phyloP scores from a whole-genome alignment of 2,113 vertebrate species.

The Stigmatopora nigra region DNA sequence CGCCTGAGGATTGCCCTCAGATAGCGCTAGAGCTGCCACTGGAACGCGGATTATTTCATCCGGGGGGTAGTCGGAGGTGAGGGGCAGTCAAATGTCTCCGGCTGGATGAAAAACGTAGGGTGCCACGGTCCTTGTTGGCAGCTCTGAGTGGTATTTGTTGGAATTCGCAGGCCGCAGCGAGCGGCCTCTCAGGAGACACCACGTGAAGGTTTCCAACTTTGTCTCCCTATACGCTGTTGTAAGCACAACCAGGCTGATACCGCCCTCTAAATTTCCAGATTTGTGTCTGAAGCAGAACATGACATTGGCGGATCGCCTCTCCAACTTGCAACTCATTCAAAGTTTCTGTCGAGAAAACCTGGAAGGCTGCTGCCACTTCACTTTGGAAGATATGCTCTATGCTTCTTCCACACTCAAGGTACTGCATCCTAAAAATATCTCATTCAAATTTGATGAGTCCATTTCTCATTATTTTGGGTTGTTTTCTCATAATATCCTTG shows the following conservation, averaged over 20 bases:
- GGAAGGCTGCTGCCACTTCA: conserved; percentile 89
- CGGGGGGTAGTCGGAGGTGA: too few species aligned
- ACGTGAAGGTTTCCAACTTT: too few species aligned
- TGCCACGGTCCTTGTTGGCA: too few species aligned
- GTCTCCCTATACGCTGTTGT: neutral
- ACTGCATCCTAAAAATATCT: conserved; percentile 21
- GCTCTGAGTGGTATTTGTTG: too few species aligned
- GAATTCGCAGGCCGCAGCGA: too few species aligned
- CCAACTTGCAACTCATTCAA: conserved; percentile 90
- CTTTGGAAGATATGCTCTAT: conserved; percentile 94
- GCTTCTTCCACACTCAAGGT: conserved; percentile 91
- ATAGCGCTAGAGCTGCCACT: too few species aligned
- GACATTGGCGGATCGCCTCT: conserved; percentile 88
- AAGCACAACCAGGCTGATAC: conserved; percentile 23
- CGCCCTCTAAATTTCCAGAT: conserved; percentile 68
- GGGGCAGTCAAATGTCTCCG: too few species aligned
- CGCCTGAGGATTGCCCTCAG: too few species aligned
- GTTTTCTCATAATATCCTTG: neutral
- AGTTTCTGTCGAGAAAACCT: conserved; percentile 93
- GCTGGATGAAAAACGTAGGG: too few species aligned
- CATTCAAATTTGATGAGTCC: neutral
- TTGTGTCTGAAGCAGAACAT: conserved; percentile 92
- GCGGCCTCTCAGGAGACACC: too few species aligned
- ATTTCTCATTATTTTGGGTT: neutral
- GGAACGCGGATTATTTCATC: too few species aligned